Conservation (phyloP, 2,888 invertebrate species). For the Leucozona laternaria region DNA sequence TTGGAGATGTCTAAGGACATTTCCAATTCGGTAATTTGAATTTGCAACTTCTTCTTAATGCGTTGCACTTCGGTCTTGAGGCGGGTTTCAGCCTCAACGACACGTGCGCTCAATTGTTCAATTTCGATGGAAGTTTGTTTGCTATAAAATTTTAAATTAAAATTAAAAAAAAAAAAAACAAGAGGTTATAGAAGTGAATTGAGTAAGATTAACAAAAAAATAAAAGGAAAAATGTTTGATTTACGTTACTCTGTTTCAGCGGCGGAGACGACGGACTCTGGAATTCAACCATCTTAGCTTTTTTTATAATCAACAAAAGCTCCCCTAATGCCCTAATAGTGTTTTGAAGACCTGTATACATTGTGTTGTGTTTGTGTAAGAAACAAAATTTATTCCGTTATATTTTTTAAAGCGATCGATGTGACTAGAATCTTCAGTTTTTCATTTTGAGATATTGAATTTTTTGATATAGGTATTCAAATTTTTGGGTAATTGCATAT, state of each 20-base stretch:
- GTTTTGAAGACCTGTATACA: neutral
- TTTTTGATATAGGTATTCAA: too few relatives aligned
- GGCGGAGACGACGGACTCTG: slow-evolving; percentile 22
- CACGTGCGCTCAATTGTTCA: slow-evolving; percentile 96
- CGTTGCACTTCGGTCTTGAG: slow-evolving; percentile 97
- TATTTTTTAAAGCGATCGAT: too few relatives aligned
- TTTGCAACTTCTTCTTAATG: slow-evolving; percentile 99
- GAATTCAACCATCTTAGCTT: slow-evolving; percentile 2
- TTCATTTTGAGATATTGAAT: too few relatives aligned
- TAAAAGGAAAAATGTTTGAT: neutral
- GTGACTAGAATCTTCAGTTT: too few relatives aligned
- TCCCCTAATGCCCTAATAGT: neutral
- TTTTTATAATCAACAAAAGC: neutral
- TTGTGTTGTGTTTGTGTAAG: neutral
- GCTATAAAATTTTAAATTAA: slow-evolving; percentile 84
- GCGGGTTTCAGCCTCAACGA: slow-evolving; percentile 97
- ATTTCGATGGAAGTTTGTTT: slow-evolving; percentile 99
- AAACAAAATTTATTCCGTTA: too few relatives aligned
- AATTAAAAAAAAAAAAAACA: neutral
- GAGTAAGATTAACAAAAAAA: neutral
- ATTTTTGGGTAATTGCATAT: too few relatives aligned
- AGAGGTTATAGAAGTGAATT: neutral
- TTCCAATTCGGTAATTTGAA: slow-evolving; percentile 98
- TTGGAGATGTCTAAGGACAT: slow-evolving; percentile 98
- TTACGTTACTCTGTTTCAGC: slow-evolving; percentile 35